Percentiles rank a stretch among this genome's conserved stretches.
Conservation (phyloP, 2,888 invertebrate species). For the Oscheius sp. region DNA sequence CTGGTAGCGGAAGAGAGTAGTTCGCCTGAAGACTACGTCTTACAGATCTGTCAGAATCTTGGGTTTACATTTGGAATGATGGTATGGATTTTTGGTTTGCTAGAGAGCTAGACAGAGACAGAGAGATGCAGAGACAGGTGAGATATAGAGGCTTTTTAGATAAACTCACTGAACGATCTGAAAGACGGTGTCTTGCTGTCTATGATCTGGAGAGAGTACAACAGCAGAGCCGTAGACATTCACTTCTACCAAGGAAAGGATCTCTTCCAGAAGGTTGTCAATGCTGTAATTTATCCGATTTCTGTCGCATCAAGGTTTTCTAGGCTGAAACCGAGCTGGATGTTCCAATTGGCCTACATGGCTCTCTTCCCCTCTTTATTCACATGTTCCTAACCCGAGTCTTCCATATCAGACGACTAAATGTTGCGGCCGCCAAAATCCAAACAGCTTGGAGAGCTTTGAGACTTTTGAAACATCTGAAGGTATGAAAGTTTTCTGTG, state of each 20-base stretch:
- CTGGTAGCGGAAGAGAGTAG: background rate
- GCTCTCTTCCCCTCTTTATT: constrained; percentile 20
- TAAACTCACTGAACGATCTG: constrained; percentile 20
- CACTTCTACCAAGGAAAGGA: constrained; percentile 28
- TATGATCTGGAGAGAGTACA: constrained; percentile 21
- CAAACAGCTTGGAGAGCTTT: constrained; percentile 14
- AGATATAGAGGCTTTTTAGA: background rate
- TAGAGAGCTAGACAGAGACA: too few species aligned
- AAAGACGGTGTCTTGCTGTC: constrained; percentile 25
- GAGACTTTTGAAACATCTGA: background rate
- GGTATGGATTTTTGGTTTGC: background rate
- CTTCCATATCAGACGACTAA: constrained; percentile 10
- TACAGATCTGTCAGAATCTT: constrained; percentile 27
- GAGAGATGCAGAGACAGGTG: too few species aligned
- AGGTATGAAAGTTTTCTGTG: background rate
- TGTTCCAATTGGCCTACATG: constrained; percentile 27
- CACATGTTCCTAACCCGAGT: constrained; percentile 32
- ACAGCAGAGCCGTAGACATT: constrained; percentile 25
- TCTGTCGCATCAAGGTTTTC: background rate
- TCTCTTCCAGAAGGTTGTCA: constrained; percentile 31
- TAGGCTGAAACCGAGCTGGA: constrained; percentile 31
- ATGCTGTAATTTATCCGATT: constrained; percentile 22
- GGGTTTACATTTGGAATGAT: constrained; percentile 4
- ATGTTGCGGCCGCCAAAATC: constrained; percentile 25
- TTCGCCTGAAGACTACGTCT: constrained; percentile 3